Base-by-base conservation (phyloP, 2,888 invertebrate species). In the Lasiommata megera region DNA sequence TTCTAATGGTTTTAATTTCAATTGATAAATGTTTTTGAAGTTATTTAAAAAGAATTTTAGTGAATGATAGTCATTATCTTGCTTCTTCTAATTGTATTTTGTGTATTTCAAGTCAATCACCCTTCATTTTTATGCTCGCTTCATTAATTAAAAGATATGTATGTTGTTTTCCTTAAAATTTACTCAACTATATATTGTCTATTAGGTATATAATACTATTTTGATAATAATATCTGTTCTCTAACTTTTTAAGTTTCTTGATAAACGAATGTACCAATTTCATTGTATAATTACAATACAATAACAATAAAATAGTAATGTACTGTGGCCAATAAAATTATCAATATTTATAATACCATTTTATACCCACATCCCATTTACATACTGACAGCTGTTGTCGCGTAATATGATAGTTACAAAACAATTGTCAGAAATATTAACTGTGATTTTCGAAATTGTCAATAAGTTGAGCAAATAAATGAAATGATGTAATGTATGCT, bases 391-490 rank as follows among this genome's bases (percentile, higher is more conserved):
- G 75, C 75, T 82, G 87, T 83, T 84, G 75, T 76, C 73, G 72
- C 84, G 85, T 87, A 85, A 84, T 84, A 78, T 72, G 82, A 82
- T 79, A 84, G 76, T 86, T 86, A 87, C 85, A 79, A 78, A 80
- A 77, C 79, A 85, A 83, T 79, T 87, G 88, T 89, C 88, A 87
- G 88, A 84, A 85, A 71, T 74, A 72, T 82, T 83, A 89, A 89
- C 90, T 89, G 90, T 90, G 90, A 90, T 90, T 90, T 88, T 89
- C 89, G 83, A 89, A 89, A 89, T 89, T 90, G 89, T 88, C 89
- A 88, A 84, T 90, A 90, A 90, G 88, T 89, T 89, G 89, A 90
- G 88, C 85, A 87, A 89, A 88, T 90, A 89, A 89, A 90, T 84
- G 82, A 88, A 86, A 84, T 82, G 83, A 89, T 83, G 82, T 75